Evolutionary conservation across 2,113 vertebrate genomes (phyloP).

Genomic region (Atractosteus spatula): DNA sequence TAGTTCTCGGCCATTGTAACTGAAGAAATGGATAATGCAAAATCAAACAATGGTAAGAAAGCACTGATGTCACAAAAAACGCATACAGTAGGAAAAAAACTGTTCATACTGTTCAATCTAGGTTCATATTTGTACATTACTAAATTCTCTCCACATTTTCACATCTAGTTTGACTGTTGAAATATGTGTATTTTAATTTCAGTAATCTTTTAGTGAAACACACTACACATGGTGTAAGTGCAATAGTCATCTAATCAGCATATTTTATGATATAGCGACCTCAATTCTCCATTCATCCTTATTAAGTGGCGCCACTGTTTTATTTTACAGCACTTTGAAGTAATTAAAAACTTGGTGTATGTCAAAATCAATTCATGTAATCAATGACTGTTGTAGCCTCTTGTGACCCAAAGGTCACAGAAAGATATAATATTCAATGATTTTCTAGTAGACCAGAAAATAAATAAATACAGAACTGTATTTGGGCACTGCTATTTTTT

Average conservation of each 20-base stretch:
- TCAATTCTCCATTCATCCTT: conserved; percentile 46
- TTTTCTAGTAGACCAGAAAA: conserved; percentile 52
- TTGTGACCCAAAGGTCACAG: conserved; percentile 67
- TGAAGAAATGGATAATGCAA: no score
- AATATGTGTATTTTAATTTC: no score
- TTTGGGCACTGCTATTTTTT: conserved; percentile 46
- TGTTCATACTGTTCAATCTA: no score
- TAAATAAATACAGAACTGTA: conserved; percentile 32
- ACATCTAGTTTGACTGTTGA: no score
- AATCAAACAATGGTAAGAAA: no score
- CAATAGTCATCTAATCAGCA: background rate
- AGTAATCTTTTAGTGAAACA: no score
- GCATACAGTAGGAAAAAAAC: no score
- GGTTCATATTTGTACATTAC: no score
- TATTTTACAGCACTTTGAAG: conserved; percentile 56
- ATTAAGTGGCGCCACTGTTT: conserved; percentile 60
- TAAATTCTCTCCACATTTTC: no score
- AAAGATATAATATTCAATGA: conserved; percentile 64
- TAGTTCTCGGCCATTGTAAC: no score
- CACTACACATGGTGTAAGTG: background rate
- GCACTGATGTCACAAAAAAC: no score
- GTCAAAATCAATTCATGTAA: conserved; percentile 70
- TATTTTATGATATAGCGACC: background rate
- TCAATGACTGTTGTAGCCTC: conserved; percentile 64
- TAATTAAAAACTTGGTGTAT: conserved; percentile 71